Conservation (phyloP, 2,888 invertebrate species). For the Lottia scabra region DNA sequence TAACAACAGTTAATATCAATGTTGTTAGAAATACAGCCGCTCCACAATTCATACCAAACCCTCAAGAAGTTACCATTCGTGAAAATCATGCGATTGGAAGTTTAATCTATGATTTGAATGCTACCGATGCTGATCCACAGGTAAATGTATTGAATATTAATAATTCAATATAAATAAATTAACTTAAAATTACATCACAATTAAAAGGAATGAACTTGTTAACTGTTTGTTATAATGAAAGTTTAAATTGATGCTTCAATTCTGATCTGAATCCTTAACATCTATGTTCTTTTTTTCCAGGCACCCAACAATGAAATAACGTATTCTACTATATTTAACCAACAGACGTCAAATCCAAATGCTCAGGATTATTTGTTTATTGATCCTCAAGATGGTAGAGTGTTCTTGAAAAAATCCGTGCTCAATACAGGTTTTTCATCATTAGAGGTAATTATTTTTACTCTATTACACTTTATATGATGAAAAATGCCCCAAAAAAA, state of each 20-base stretch:
- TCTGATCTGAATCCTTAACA: background rate
- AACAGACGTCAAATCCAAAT: background rate
- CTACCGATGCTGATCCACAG: slow-evolving; percentile 41
- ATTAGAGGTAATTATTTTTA: slow-evolving; percentile 29
- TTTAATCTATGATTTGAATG: slow-evolving; percentile 36
- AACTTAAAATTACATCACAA: too few species aligned
- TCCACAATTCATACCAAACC: slow-evolving; percentile 37
- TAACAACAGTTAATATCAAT: slow-evolving; percentile 40
- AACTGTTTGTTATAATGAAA: too few species aligned
- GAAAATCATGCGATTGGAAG: slow-evolving; percentile 28
- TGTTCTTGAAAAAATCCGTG: slow-evolving; percentile 31
- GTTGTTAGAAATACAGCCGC: slow-evolving; percentile 39
- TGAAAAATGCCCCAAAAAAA: too few species aligned
- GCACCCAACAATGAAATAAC: slow-evolving; percentile 22
- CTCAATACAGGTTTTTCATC: slow-evolving; percentile 27
- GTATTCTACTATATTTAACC: slow-evolving; percentile 12
- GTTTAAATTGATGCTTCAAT: too few species aligned
- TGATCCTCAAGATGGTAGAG: slow-evolving; percentile 41
- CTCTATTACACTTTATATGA: background rate
- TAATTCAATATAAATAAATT: too few species aligned
- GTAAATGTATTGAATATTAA: slow-evolving; percentile 26
- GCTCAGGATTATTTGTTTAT: slow-evolving; percentile 38
- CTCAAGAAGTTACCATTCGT: slow-evolving; percentile 20
- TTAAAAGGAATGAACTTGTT: too few species aligned
- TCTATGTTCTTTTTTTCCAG: slow-evolving; percentile 18